Evolutionary conservation across 2,888 invertebrate species (phyloP).

Genomic region (Stenurella melanura): DNA sequence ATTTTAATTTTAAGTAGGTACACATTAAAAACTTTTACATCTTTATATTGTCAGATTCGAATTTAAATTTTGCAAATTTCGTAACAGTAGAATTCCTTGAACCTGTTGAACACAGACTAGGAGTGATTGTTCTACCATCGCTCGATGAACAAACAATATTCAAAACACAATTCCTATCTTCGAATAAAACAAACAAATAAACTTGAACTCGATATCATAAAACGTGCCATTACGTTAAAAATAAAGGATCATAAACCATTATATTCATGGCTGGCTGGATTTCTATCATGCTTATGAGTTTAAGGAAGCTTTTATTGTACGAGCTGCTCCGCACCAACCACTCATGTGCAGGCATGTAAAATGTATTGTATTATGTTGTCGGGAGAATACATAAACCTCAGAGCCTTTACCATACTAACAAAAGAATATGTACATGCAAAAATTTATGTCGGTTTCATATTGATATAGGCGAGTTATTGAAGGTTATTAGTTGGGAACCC

Average conservation of each 20-base stretch:
- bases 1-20: no score
- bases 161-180: background rate
- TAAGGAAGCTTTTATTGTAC: background rate
- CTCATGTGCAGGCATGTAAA: background rate
- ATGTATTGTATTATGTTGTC: background rate
- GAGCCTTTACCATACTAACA: background rate
- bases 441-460: background rate
- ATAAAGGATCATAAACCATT: background rate
- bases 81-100: background rate
- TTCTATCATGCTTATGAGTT: background rate
- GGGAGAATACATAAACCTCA: background rate
- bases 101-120: background rate
- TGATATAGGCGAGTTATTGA: background rate
- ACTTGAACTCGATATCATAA: background rate
- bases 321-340: background rate
- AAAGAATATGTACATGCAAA: background rate
- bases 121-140: background rate
- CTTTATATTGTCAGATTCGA: no score
- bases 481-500: no score
- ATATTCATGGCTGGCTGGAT: background rate
- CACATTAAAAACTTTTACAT: no score
- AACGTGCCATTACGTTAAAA: slow-evolving; percentile 1
- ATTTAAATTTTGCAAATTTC: no score
- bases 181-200: background rate
- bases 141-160: background rate